A percentile compares a stretch with the other conserved stretches of the same genome.
Conservation (phyloP, 2,888 invertebrate genomes). For the Apoderus coryli region DNA sequence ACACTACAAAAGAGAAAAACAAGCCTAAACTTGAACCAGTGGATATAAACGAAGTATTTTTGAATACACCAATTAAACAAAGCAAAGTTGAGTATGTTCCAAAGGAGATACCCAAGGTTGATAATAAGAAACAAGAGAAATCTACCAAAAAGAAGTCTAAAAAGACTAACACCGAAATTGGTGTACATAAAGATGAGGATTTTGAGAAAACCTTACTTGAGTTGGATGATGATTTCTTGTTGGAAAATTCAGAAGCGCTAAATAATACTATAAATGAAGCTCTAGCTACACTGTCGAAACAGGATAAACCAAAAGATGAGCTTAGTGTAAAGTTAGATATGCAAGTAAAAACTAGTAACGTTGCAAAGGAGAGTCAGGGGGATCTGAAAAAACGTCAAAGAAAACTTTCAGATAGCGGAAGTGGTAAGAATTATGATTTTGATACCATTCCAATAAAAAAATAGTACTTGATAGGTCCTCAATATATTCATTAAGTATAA, state of each 20-base stretch:
- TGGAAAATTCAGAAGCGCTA: constrained; percentile 23
- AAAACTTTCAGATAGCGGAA: constrained; percentile 11
- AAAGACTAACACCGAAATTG: constrained; percentile 26
- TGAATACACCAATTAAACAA: constrained; percentile 43
- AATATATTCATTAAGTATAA: too few relatives aligned
- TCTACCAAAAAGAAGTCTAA: constrained; percentile 20
- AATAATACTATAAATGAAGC: constrained; percentile 26
- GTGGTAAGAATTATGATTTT: constrained; percentile 2
- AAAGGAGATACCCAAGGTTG: constrained; percentile 8
- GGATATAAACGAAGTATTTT: constrained; percentile 42
- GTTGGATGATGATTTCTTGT: constrained; percentile 40
- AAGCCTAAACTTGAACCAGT: constrained; percentile 29
- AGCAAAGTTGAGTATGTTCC: constrained; percentile 27
- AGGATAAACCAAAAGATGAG: too few relatives aligned
- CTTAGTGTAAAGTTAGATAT: constrained; percentile 1
- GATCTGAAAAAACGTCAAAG: constrained; percentile 15
- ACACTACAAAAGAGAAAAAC: constrained; percentile 22
- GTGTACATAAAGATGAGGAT: constrained; percentile 51
- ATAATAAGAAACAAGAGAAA: constrained; percentile 14
- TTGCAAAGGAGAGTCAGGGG: background rate
- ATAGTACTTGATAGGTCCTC: too few relatives aligned
- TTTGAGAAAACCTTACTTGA: constrained; percentile 54
- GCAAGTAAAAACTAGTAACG: background rate
- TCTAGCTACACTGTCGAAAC: too few relatives aligned
- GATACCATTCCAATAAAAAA: too few relatives aligned